These are phyloP conservation scores for Bradypodion ventrale DNA, from an alignment of 2,797 vertebrate genomes.

Conservation along the genomic window DNA sequence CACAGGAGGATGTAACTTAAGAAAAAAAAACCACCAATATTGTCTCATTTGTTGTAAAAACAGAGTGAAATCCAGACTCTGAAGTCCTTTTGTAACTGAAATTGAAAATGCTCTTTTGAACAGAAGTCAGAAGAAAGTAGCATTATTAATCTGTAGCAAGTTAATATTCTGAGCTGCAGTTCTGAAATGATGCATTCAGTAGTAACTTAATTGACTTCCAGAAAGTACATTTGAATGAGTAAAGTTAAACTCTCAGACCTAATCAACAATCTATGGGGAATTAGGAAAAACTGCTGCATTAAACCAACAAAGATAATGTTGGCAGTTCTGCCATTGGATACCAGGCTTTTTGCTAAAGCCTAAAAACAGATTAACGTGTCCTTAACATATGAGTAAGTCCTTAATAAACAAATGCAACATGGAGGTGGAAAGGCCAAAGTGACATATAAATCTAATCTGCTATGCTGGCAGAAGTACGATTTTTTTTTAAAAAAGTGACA, in stretches of 20 bases:
- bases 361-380: not conserved
- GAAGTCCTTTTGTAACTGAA: not conserved
- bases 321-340: not conserved
- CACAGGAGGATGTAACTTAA: not conserved
- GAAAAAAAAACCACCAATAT: not conserved
- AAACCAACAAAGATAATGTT: not conserved
- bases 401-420: not conserved
- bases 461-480: not conserved
- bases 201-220: not conserved
- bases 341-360: not conserved
- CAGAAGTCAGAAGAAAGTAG: not conserved
- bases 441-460: not conserved
- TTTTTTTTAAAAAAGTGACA: not conserved
- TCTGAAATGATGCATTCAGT: not conserved
- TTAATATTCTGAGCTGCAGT: not conserved
- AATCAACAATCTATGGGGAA: not conserved
- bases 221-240: not conserved
- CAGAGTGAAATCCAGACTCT: not conserved
- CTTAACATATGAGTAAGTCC: not conserved
- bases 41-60: not conserved
- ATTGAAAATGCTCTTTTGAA: not conserved
- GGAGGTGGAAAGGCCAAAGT: not conserved
- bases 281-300: not conserved
- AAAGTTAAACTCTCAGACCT: not conserved
- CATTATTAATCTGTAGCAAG: not conserved